A percentile compares a stretch with the other conserved stretches of the same genome.
Conservation (phyloP, 1,140 invertebrate genomes). For the Sinonovacula constricta region DNA sequence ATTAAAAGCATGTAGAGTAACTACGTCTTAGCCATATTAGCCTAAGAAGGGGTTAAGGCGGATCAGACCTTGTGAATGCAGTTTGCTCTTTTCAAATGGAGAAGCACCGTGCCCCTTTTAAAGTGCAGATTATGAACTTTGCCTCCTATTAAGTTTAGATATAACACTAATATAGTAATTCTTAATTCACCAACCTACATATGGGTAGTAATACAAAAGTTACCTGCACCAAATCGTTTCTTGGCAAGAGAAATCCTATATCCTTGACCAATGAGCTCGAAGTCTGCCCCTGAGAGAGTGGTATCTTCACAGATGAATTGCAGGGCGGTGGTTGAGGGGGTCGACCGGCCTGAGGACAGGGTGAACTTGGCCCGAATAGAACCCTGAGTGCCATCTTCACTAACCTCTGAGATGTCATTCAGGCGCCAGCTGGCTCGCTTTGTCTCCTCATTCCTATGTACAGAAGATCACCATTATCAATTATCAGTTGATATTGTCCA, state of each 20-base stretch:
- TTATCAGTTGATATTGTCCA: no score
- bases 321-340: slow-evolving; percentile 89
- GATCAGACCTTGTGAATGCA: background rate
- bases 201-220: background rate
- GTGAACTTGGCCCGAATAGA: slow-evolving; percentile 94
- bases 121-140: background rate
- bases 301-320: slow-evolving; percentile 98
- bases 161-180: background rate
- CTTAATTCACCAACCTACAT: background rate
- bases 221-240: slow-evolving; percentile 95
- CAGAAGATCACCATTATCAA: no score
- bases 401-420: slow-evolving; percentile 91
- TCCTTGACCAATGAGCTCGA: slow-evolving; percentile 91
- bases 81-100: background rate
- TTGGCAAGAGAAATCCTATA: slow-evolving; percentile 97
- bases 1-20: no score
- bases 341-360: slow-evolving; percentile 87
- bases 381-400: slow-evolving; percentile 92
- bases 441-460: slow-evolving; percentile 85
- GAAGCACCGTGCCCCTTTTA: background rate
- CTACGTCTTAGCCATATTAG: background rate
- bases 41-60: background rate
- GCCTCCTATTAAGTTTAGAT: background rate
- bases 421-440: slow-evolving; percentile 94
- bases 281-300: slow-evolving; percentile 95